A percentile compares a stretch with the other conserved stretches of the same genome.
These are phyloP conservation scores for Pachycephala philippinensis DNA, from an alignment of 2,113 vertebrate species.

Conservation along the genomic window DNA sequence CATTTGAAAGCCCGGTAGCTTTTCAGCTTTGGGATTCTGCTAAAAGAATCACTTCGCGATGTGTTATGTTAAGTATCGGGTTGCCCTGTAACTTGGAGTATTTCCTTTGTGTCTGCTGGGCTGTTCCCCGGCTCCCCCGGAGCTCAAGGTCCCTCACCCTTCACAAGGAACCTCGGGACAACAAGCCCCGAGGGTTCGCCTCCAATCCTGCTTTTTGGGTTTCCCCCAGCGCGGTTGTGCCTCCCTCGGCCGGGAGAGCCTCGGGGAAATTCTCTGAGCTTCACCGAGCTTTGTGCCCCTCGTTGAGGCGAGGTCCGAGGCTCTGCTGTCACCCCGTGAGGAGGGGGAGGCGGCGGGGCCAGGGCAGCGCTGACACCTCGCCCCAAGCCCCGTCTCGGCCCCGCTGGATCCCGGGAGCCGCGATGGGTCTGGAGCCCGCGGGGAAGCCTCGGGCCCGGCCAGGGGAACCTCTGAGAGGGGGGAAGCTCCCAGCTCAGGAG, in stretches of 20 bases:
- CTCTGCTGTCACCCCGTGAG: background rate
- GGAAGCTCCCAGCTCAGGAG: rapidly evolving
- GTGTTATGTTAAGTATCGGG: background rate
- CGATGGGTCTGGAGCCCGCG: background rate
- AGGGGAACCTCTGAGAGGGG: background rate
- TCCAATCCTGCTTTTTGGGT: background rate
- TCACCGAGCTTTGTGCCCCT: background rate
- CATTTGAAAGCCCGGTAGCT: slow-evolving; percentile 4
- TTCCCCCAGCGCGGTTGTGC: background rate
- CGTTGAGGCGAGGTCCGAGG: background rate
- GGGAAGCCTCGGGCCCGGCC: background rate
- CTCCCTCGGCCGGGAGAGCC: background rate
- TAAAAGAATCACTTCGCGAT: background rate
- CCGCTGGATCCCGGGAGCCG: background rate
- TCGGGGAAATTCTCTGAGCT: no score
- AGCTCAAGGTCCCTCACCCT: background rate
- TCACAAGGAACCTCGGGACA: background rate
- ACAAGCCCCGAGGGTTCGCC: background rate
- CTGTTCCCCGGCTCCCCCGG: background rate
- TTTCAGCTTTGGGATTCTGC: background rate
- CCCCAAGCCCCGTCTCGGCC: background rate
- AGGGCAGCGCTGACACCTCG: background rate
- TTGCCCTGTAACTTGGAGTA: background rate
- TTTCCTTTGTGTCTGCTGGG: slow-evolving; percentile 30
- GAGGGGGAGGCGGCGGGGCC: background rate